These are phyloP conservation scores for Plodia interpunctella DNA, from an alignment of 1,140 invertebrate genomes.

Conservation along the genomic window DNA sequence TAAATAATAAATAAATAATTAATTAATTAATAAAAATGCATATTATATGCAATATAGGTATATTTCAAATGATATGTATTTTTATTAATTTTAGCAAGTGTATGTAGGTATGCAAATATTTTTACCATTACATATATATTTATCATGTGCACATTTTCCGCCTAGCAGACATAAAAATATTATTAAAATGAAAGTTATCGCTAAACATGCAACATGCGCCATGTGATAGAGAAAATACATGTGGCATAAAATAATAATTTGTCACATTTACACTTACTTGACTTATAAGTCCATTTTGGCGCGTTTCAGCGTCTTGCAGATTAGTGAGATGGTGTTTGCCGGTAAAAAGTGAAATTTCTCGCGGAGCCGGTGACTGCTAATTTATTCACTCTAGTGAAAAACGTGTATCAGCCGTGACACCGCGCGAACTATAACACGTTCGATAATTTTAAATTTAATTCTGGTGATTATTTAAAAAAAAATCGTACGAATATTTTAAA, in stretches of 20 bases:
- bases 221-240: slow-evolving; percentile 1
- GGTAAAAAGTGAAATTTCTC: slow-evolving; percentile 72
- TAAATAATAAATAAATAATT: too few species aligned
- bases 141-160: background rate
- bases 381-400: slow-evolving; percentile 68
- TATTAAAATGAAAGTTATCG: slow-evolving; percentile 7
- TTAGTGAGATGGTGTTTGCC: slow-evolving; percentile 46
- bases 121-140: background rate
- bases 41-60: too few species aligned
- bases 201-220: too few species aligned
- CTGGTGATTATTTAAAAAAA: too few species aligned
- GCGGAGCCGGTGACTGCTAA: slow-evolving; percentile 43
- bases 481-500: background rate
- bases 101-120: background rate
- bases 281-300: slow-evolving; percentile 45
- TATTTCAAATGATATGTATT: background rate
- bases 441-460: slow-evolving; percentile 45
- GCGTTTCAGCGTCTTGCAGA: slow-evolving; percentile 33
- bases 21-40: too few species aligned
- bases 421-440: slow-evolving; percentile 63
- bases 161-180: slow-evolving; percentile 6
- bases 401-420: slow-evolving; percentile 55
- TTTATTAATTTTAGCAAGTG: background rate
- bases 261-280: slow-evolving; percentile 41
- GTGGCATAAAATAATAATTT: background rate